A percentile compares a stretch with the other conserved stretches of the same genome.
Conservation (phyloP, 2,888 invertebrate species). For the Catocala sponsa region DNA sequence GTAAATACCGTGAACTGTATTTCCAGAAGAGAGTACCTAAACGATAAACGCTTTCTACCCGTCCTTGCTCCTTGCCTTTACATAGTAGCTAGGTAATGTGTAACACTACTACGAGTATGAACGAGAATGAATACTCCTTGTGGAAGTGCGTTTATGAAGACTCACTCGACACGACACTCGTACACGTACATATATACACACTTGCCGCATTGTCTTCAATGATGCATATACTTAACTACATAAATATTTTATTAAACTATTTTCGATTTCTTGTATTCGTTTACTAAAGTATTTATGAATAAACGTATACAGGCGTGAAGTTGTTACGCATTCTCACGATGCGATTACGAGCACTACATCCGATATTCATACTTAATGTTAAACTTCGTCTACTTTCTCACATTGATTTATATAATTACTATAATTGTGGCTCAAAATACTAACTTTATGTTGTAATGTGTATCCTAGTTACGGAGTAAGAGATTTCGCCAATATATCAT, state of each 20-base stretch:
- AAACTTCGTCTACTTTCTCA: conserved; percentile 39
- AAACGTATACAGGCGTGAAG: conserved; percentile 27
- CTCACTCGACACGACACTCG: conserved; percentile 60
- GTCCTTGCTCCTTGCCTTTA: conserved; percentile 87
- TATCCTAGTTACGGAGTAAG: conserved; percentile 72
- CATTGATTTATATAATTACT: conserved; percentile 58
- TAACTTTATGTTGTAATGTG: conserved; percentile 69
- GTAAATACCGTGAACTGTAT: conserved; percentile 83
- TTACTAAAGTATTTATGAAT: conserved; percentile 43
- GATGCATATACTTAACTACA: conserved; percentile 55
- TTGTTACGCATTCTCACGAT: conserved; percentile 20
- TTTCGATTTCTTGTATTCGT: conserved; percentile 50
- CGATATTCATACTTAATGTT: conserved; percentile 30
- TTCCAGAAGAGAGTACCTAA: conserved; percentile 79
- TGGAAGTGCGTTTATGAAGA: conserved; percentile 73
- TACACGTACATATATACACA: conserved; percentile 38
- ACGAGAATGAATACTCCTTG: conserved; percentile 70
- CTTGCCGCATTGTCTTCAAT: conserved; percentile 58
- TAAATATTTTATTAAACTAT: conserved; percentile 48
- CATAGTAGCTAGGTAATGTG: conserved; percentile 83
- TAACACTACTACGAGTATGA: conserved; percentile 72
- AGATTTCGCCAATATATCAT: conserved; percentile 77
- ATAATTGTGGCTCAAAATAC: conserved; percentile 73
- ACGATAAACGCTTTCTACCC: conserved; percentile 86
- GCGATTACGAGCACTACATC: conserved; percentile 26